These are phyloP conservation scores for Reticulitermes lucifugus DNA, from an alignment of 2,888 invertebrate genomes.

Conservation along the genomic window DNA sequence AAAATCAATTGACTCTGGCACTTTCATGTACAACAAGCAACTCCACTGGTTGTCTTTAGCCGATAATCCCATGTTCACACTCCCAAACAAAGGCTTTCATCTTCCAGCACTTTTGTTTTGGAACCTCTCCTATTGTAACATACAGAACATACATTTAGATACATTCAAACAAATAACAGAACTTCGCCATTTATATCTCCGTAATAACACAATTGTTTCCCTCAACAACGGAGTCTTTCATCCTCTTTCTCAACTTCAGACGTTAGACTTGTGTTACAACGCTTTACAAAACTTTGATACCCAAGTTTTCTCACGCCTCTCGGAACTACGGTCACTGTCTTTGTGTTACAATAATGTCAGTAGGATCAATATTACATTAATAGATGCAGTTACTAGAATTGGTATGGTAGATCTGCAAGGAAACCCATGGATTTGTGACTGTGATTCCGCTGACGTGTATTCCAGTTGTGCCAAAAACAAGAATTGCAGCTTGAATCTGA, in stretches of 20 bases:
- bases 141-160: not conserved
- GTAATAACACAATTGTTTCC: not conserved
- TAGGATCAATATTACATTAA: not conserved
- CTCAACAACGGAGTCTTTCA: not conserved
- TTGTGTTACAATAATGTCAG: not conserved
- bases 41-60: not conserved
- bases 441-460: not conserved
- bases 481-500: not conserved
- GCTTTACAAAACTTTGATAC: not conserved
- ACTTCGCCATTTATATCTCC: not conserved
- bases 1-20: not conserved
- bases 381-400: not conserved
- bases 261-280: not conserved
- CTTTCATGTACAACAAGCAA: not conserved
- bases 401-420: not conserved
- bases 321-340: not conserved
- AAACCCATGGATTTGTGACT: conserved; percentile 11
- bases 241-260: not conserved
- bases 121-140: not conserved
- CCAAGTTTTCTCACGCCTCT: not conserved
- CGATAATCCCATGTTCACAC: not conserved
- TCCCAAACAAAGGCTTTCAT: not conserved
- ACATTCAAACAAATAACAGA: not conserved
- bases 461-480: not conserved
- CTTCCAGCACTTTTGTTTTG: not conserved